Evolutionary conservation across 2,888 invertebrate species (phyloP), one percentile per base, ranked within the genome.

Genomic region (Nemotelus pantherinus): DNA sequence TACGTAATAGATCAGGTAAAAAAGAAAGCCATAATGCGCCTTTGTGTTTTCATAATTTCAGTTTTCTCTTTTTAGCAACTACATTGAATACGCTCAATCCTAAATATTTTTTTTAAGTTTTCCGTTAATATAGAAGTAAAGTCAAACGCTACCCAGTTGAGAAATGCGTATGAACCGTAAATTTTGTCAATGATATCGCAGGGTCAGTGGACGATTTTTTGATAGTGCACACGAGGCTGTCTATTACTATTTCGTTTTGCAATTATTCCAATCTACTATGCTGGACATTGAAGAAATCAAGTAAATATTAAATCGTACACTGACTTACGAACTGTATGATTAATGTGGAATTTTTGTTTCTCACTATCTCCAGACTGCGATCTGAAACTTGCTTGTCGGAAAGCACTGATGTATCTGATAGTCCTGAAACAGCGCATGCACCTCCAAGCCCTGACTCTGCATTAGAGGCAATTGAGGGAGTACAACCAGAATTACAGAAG

Each of bases 401-500:
- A 57, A 80, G 79, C 58, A 81, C 80, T 76, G 82, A 82, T 72
- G 63, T 80, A 53, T 82, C 82, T 25, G 82, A 82, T 57, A 77
- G 80, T 39, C 50, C 78, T 25, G 80, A 80, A 57, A 88, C 89
- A 77, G 81, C 81, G 63, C 25, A 25, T 25, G 79, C 80, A 41
- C 80, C 81, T 44, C 75, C 77, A 85, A 82, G 80, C 76, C 80
- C 80, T 39, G 81, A 80, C 44, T 87, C 87, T 0, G 87, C 88
- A 0, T 77, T 80, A 86, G 90, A 85, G 77, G 82, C 83, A 43
- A 83, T 90, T 41, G 88, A 89, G 0, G 90, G 85, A 0, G 89
- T 90, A 0, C 89, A 90, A 81, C 89, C 90, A 0, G 89, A 90
- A 81, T 86, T 89, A 48, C 89, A 90, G 81, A 84, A 87, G 77